Conservation (phyloP, 2,113 vertebrate species). For the Hippocampus mohnikei region DNA sequence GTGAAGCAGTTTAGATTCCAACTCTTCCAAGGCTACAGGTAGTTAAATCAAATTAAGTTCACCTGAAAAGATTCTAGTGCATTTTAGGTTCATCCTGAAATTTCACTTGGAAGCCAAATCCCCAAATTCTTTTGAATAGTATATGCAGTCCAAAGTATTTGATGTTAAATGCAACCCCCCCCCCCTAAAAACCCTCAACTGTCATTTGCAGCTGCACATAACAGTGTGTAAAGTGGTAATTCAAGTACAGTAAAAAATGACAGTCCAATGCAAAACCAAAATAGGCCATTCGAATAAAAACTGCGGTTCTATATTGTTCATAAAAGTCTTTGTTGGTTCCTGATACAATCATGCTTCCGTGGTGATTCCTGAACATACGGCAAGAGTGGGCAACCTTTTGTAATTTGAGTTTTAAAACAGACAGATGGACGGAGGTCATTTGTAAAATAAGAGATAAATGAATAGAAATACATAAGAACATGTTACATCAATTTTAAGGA, state of each 20-base stretch:
- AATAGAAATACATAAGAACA: neutral
- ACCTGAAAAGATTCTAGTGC: no score
- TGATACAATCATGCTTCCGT: neutral
- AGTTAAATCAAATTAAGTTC: no score
- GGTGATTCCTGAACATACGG: neutral
- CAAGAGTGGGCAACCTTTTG: neutral
- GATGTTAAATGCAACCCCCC: neutral
- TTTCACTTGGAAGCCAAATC: neutral
- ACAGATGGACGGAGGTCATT: neutral
- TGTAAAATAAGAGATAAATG: neutral
- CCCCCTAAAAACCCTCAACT: neutral
- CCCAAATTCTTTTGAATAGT: neutral
- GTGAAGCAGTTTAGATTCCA: no score
- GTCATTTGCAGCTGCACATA: neutral
- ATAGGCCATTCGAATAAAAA: slow-evolving; percentile 1
- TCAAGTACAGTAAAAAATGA: slow-evolving; percentile 44
- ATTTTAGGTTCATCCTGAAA: neutral
- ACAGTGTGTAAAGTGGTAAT: slow-evolving; percentile 20
- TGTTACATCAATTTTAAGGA: neutral
- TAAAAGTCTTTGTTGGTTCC: slow-evolving; percentile 3
- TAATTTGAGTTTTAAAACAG: neutral
- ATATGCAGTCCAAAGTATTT: no score
- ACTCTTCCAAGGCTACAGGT: no score
- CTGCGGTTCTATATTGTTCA: neutral
- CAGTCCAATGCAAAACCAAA: slow-evolving; percentile 24